Conservation (phyloP, 2,113 vertebrate genomes). For the Shinisaurus crocodilurus region DNA sequence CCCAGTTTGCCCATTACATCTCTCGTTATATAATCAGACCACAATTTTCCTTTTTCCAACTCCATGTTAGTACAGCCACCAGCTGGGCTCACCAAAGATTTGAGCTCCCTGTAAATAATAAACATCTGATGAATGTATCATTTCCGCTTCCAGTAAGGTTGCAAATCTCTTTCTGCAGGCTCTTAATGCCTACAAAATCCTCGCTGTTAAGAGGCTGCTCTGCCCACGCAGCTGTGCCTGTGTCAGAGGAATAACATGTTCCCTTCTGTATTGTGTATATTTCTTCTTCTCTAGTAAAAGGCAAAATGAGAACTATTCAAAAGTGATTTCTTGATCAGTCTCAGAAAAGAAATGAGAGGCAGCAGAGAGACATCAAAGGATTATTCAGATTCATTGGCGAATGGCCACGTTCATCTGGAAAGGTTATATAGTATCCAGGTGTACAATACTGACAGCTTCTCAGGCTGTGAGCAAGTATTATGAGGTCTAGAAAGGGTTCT, state of each 20-base stretch:
- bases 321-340: conserved; percentile 62
- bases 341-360: conserved; percentile 61
- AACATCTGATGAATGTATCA: conserved; percentile 40
- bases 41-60: conserved; percentile 36
- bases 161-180: conserved; percentile 70
- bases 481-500: conserved; percentile 31
- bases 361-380: conserved; percentile 50
- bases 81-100: conserved; percentile 42
- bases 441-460: conserved; percentile 58
- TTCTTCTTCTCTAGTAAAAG: conserved; percentile 72
- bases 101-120: conserved; percentile 35
- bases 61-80: conserved; percentile 28
- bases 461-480: conserved; percentile 54
- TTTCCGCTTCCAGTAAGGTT: conserved; percentile 63
- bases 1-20: neutral
- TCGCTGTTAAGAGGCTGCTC: conserved; percentile 71
- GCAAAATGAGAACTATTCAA: conserved; percentile 72
- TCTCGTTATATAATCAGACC: conserved; percentile 57
- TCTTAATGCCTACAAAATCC: conserved; percentile 62
- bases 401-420: conserved; percentile 41
- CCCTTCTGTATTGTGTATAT: conserved; percentile 64
- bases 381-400: conserved; percentile 45
- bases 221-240: conserved; percentile 62
- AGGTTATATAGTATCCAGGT: conserved; percentile 53
- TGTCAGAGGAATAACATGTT: conserved; percentile 76